Conservation (phyloP, 2,113 vertebrate genomes). For the Lagopus muta region DNA sequence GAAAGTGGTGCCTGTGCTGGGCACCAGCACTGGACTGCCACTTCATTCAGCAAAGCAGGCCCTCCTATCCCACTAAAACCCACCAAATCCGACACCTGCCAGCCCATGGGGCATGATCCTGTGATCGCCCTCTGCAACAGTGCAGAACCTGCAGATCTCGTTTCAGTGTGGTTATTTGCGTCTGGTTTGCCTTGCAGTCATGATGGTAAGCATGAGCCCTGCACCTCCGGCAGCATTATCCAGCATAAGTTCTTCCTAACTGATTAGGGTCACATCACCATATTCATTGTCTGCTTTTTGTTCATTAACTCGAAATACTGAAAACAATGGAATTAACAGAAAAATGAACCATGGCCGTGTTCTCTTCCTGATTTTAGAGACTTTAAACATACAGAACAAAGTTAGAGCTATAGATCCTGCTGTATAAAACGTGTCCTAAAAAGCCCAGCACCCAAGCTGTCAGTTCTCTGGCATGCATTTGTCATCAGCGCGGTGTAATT, state of each 20-base stretch:
- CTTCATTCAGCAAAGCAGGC: not conserved
- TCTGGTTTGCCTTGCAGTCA: not conserved
- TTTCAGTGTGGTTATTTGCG: not conserved
- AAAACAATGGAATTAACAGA: not conserved
- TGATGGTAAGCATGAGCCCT: not conserved
- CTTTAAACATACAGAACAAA: not conserved
- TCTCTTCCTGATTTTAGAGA: not conserved
- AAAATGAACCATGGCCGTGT: not conserved
- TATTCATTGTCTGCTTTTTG: not conserved
- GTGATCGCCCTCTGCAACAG: not conserved
- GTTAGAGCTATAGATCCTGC: not conserved
- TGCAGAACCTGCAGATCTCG: not conserved
- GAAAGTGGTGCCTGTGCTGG: not conserved
- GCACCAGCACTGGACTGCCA: not conserved
- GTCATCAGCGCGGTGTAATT: constrained; percentile 67
- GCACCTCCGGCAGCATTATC: not conserved
- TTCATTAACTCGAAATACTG: not conserved
- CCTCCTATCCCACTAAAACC: not conserved
- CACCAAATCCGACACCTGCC: rapidly evolving
- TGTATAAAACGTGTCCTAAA: constrained; percentile 9
- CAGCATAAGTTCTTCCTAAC: not conserved
- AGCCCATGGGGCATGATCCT: not conserved
- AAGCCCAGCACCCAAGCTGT: not conserved
- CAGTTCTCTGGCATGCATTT: constrained; percentile 38
- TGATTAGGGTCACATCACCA: not conserved